These are phyloP conservation scores for Lytechinus pictus DNA, from an alignment of 35 echinoderm and acorn worm genomes.

Conservation along the genomic window DNA sequence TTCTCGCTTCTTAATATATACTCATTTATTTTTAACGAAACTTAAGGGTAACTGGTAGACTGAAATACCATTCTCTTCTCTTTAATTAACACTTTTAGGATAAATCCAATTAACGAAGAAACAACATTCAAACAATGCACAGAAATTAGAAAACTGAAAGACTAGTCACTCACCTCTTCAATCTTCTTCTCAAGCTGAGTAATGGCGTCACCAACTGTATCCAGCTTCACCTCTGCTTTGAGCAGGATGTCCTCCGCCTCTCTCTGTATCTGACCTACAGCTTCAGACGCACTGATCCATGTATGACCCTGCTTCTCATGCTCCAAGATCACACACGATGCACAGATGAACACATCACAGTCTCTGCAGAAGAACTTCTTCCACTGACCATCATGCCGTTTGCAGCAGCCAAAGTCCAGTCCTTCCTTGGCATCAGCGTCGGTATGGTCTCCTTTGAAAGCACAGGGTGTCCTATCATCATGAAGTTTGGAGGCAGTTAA, in stretches of 20 bases:
- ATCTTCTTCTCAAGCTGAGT: not conserved
- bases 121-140: too few species aligned
- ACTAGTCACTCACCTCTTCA: not conserved
- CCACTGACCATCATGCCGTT: not conserved
- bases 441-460: too few species aligned
- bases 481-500: too few species aligned
- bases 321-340: slow-evolving; percentile 16
- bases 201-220: not conserved
- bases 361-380: slow-evolving; percentile 3
- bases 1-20: too few species aligned
- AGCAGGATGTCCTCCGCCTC: not conserved
- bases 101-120: too few species aligned
- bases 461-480: too few species aligned
- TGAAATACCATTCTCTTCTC: too few species aligned
- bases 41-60: too few species aligned
- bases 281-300: not conserved
- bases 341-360: not conserved
- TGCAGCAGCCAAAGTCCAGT: not conserved
- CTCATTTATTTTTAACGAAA: too few species aligned
- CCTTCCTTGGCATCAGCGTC: too few species aligned
- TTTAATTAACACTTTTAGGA: too few species aligned
- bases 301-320: not conserved
- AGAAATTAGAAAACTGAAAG: too few species aligned
- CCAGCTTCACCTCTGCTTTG: not conserved
- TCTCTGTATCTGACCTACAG: not conserved